Evolutionary conservation across 2,113 vertebrate species (phyloP).

Genomic region (Spea bombifrons): DNA sequence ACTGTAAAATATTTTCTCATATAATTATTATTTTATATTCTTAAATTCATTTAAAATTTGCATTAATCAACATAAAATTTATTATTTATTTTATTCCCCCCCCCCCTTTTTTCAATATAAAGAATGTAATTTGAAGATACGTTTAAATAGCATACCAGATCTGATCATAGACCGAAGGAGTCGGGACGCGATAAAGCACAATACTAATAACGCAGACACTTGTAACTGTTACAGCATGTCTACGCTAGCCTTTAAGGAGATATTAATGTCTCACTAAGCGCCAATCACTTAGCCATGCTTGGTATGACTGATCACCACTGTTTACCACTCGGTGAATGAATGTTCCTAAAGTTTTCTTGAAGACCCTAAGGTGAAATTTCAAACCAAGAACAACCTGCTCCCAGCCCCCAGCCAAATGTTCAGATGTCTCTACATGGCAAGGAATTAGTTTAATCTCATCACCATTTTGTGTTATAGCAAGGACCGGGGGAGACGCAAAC

Average conservation of each 20-base stretch:
- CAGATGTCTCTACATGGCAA: conserved; percentile 38
- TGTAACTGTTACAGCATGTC: background rate
- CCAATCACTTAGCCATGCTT: conserved; percentile 40
- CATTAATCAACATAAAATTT: no score
- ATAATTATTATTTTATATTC: no score
- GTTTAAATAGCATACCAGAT: background rate
- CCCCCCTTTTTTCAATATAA: no score
- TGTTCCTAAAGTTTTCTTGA: conserved; percentile 42
- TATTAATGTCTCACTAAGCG: conserved; percentile 41
- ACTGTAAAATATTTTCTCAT: no score
- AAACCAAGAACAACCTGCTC: background rate
- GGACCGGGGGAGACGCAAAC: conserved; percentile 47
- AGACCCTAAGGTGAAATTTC: conserved; percentile 36
- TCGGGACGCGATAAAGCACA: background rate
- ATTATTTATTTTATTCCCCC: no score
- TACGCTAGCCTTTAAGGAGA: conserved; percentile 2
- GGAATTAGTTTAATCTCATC: conserved; percentile 49
- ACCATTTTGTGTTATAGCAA: conserved; percentile 31
- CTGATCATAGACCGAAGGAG: background rate
- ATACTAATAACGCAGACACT: background rate
- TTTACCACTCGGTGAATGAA: conserved; percentile 7
- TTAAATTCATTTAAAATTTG: no score
- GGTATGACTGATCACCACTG: conserved; percentile 36
- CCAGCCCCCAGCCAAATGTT: background rate
- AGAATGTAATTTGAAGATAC: no score